Base-by-base conservation (phyloP, 1,140 invertebrate genomes). In the Globodera rostochiensis region DNA sequence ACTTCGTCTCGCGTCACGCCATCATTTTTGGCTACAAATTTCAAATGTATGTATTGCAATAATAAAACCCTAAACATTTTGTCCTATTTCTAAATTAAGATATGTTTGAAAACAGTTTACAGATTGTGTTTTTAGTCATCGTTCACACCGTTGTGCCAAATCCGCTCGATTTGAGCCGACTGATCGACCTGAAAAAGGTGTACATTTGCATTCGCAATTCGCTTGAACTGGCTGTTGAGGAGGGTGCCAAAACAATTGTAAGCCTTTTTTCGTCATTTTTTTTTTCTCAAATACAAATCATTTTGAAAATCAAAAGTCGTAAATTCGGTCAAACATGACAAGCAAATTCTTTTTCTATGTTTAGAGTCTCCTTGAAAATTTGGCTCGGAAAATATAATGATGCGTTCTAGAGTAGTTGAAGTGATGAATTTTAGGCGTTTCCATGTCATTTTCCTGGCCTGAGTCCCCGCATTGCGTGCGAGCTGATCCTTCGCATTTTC, bases 401-500 rank as follows among this genome's bases (percentile, higher is more conserved):
- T 36, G 9, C 53, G 69, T 6, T n/a, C 76, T 7, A 49, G 74
- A 21, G 21, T 9, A 77, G 15, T 73, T 80, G 60, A 13, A 15
- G 6, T 76, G 7, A 11, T 25, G 4, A 3, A 19, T 80, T 82
- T 25, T 11, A 83, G 82, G 84, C 84, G 15, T 85, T 85, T 50
- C 84, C 84, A 25, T 60, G 79, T 7, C 86, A 86, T 71, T 85
- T 85, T 25, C 84, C 84, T 25, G 81, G 81, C 3, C 45, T 85
- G n/a, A 57, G 49, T 64, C 67, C 69, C 1, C 73, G 25, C 21
- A 46, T 80, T 6, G 73, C 79, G 9, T 81, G 60, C 60, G 84
- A 85, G 70, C 73, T 86, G 8, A 69, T 85, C 50, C 73, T 85
- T 60, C 86, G 84, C 46, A 78, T 85, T 49, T 87, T 85, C 19